phyloP scores from a whole-genome alignment of 1,140 invertebrate species.

The Parapsyche elsis region DNA sequence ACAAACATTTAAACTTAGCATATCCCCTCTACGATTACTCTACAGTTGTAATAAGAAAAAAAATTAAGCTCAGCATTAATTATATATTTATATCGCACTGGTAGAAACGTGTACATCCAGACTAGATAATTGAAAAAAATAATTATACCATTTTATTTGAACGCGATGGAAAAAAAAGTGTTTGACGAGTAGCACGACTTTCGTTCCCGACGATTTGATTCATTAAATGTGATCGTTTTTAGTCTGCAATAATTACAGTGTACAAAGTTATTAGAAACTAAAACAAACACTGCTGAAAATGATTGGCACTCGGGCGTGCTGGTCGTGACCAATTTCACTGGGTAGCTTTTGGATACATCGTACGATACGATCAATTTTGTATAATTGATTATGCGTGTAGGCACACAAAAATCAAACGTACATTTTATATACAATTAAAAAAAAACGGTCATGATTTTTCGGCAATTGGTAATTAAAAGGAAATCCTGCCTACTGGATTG shows the following conservation, averaged over 20 bases:
- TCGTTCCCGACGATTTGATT: slow-evolving; percentile 3
- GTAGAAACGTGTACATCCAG: too few species aligned
- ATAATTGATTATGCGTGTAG: not conserved
- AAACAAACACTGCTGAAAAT: slow-evolving; percentile 22
- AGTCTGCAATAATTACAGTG: slow-evolving; percentile 4
- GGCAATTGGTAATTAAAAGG: too few species aligned
- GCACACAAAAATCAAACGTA: not conserved
- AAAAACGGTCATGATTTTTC: too few species aligned
- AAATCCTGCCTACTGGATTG: too few species aligned
- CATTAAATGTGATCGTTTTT: slow-evolving; percentile 3
- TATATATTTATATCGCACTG: too few species aligned
- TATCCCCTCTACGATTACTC: too few species aligned
- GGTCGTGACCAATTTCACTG: slow-evolving; percentile 1
- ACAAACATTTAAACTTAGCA: too few species aligned
- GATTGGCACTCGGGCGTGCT: slow-evolving; percentile 12
- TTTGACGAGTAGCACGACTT: slow-evolving; percentile 11
- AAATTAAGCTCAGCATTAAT: too few species aligned
- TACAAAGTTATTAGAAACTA: slow-evolving; percentile 10
- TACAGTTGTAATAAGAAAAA: too few species aligned
- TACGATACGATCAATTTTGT: not conserved
- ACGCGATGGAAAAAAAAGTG: too few species aligned
- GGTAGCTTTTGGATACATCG: not conserved
- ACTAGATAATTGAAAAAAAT: too few species aligned
- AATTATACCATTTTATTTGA: too few species aligned
- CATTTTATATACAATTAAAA: not conserved